A percentile compares a stretch with the other conserved stretches of the same genome.
These are phyloP conservation scores for Indicator indicator DNA, from an alignment of 2,113 vertebrate species.

Conservation along the genomic window DNA sequence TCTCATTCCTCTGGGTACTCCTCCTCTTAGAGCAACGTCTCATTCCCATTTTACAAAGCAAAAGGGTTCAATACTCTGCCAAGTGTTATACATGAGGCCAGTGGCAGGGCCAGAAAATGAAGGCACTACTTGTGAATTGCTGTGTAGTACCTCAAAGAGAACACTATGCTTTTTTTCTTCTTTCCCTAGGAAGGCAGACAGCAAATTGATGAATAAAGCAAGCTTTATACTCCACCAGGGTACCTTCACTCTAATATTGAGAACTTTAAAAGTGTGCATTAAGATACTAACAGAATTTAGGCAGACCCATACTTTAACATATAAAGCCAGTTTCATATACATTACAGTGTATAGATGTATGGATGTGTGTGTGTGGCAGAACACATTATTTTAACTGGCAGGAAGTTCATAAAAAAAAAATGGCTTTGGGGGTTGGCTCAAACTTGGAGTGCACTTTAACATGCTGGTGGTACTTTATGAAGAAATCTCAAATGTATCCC, in stretches of 20 bases:
- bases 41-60: background rate
- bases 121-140: background rate
- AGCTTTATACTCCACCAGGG: background rate
- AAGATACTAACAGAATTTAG: constrained; percentile 12
- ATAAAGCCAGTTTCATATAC: background rate
- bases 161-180: background rate
- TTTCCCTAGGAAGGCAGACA: background rate
- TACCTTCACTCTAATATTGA: background rate
- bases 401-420: constrained; percentile 56
- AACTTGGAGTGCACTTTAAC: constrained; percentile 9
- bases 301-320: background rate
- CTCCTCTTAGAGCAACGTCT: background rate
- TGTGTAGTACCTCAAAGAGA: background rate
- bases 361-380: background rate
- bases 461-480: constrained; percentile 32
- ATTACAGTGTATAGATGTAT: background rate
- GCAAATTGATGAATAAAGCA: background rate
- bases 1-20: background rate
- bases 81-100: background rate
- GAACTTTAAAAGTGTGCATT: background rate
- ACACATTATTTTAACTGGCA: constrained; percentile 47
- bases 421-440: constrained; percentile 37
- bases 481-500: constrained; percentile 56
- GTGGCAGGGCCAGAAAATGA: background rate
- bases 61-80: background rate